These are phyloP conservation scores for Dendrolimus pini DNA, from an alignment of 2,888 invertebrate species.

Conservation along the genomic window DNA sequence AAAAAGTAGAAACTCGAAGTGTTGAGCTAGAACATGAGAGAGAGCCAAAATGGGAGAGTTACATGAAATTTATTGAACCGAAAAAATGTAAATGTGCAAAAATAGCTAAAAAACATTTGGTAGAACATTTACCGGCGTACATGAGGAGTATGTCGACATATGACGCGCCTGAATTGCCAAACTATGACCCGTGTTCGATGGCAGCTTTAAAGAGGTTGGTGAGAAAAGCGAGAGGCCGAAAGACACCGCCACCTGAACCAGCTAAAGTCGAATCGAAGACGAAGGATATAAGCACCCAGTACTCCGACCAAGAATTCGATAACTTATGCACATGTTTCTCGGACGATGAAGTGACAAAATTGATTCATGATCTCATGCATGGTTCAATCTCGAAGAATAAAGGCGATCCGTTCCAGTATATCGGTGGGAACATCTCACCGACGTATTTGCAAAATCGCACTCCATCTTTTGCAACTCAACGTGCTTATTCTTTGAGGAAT, in stretches of 20 bases:
- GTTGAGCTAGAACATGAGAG: slow-evolving; percentile 37
- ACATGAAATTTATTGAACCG: slow-evolving; percentile 37
- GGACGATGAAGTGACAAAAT: slow-evolving; percentile 33
- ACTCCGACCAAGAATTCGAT: slow-evolving; percentile 42
- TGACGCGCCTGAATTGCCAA: slow-evolving; percentile 35
- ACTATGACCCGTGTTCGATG: slow-evolving; percentile 46
- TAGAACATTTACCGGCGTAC: slow-evolving; percentile 52
- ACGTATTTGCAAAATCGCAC: slow-evolving; percentile 20
- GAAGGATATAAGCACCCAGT: slow-evolving; percentile 39
- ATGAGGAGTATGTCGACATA: slow-evolving; percentile 49
- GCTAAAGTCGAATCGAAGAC: slow-evolving; percentile 25
- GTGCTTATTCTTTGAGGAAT: slow-evolving; percentile 36
- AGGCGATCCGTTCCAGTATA: slow-evolving; percentile 17
- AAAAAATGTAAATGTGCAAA: slow-evolving; percentile 42
- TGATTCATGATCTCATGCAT: slow-evolving; percentile 20
- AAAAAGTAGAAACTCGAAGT: slow-evolving; percentile 29
- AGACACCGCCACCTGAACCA: slow-evolving; percentile 14
- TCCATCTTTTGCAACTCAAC: slow-evolving; percentile 33
- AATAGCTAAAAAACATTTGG: slow-evolving; percentile 45
- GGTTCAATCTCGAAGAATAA: slow-evolving; percentile 8
- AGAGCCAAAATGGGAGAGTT: slow-evolving; percentile 55
- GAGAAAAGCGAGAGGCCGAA: slow-evolving; percentile 27
- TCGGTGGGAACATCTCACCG: slow-evolving; percentile 24
- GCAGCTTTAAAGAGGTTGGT: slow-evolving; percentile 37
- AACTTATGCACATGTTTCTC: slow-evolving; percentile 48